phyloP scores from a whole-genome alignment of 2,113 vertebrate species.

The Eclectus roratus region DNA sequence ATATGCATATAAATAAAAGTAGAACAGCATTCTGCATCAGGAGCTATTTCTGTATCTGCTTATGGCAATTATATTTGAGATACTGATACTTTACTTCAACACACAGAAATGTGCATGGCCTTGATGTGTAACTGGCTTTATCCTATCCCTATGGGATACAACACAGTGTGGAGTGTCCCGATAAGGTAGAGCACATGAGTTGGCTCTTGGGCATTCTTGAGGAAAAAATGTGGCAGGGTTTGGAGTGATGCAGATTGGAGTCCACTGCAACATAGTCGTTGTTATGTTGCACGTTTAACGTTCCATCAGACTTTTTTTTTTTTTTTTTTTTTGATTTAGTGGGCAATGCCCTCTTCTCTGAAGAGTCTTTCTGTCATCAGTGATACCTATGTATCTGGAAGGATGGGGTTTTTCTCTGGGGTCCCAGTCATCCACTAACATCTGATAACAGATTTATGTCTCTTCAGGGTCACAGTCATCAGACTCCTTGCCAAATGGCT shows the following conservation, averaged over 20 bases:
- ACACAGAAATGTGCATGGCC: background rate
- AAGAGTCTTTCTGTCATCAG: background rate
- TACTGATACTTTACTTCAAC: background rate
- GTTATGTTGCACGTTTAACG: background rate
- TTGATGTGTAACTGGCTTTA: background rate
- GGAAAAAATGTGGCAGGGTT: background rate
- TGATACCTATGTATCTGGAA: background rate
- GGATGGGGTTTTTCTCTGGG: background rate
- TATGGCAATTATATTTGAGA: background rate
- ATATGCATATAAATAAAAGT: background rate
- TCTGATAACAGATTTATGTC: background rate
- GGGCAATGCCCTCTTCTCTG: background rate
- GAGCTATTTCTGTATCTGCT: background rate
- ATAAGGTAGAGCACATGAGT: background rate
- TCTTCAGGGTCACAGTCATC: background rate
- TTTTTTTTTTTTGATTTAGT: background rate
- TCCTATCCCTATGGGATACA: background rate
- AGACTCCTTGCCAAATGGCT: background rate
- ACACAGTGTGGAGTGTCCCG: accelerated
- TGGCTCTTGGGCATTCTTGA: background rate
- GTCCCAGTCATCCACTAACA: background rate
- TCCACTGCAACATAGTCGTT: background rate
- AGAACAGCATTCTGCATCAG: background rate
- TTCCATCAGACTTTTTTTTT: background rate
- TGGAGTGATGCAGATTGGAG: background rate